These are phyloP conservation scores for Patella pellucida DNA, from an alignment of 2,888 invertebrate species.

Conservation along the genomic window DNA sequence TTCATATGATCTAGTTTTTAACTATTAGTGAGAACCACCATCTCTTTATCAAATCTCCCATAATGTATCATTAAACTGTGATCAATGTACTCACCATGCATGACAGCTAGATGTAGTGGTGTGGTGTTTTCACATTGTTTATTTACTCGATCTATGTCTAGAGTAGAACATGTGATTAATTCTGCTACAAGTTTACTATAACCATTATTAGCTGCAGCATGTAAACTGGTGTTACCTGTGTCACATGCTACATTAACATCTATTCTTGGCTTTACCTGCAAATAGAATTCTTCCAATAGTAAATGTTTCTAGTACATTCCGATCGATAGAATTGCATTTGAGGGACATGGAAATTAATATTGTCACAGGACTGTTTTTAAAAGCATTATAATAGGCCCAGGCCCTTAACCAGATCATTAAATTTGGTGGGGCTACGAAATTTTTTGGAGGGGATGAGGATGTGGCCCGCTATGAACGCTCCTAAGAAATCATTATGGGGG, in stretches of 20 bases:
- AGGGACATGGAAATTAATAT: no score
- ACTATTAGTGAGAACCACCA: no score
- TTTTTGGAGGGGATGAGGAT: no score
- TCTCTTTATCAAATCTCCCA: no score
- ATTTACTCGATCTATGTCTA: slow-evolving; percentile 62
- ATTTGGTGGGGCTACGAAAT: no score
- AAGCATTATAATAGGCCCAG: no score
- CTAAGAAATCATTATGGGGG: no score
- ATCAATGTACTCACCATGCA: slow-evolving; percentile 57
- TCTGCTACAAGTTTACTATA: slow-evolving; percentile 54
- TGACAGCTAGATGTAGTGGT: slow-evolving; percentile 64
- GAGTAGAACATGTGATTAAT: slow-evolving; percentile 51
- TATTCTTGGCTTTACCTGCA: slow-evolving; percentile 54
- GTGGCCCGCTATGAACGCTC: no score
- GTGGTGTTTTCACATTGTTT: slow-evolving; percentile 66
- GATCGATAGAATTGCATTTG: neutral
- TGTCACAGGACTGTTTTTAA: no score
- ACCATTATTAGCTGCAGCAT: slow-evolving; percentile 68
- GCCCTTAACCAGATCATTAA: no score
- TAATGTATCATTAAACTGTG: no score
- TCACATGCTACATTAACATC: slow-evolving; percentile 62
- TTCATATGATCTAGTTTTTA: no score
- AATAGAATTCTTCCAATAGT: neutral
- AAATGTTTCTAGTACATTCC: neutral
- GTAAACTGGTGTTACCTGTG: slow-evolving; percentile 69